Conservation (phyloP, 35 echinoderm and acorn worm species). For the Ophioderma brevispina region DNA sequence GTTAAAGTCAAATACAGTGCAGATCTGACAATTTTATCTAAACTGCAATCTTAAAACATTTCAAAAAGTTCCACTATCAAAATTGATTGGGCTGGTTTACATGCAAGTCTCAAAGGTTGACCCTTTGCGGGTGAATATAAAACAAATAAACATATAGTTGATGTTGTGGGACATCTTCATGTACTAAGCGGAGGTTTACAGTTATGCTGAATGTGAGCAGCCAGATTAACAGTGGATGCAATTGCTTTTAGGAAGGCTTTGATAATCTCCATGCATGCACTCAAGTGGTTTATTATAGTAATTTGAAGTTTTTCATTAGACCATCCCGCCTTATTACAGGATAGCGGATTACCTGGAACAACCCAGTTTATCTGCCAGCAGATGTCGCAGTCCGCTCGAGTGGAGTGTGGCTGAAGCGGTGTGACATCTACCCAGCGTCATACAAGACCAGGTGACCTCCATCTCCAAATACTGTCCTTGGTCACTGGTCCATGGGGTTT, state of each 20-base stretch:
- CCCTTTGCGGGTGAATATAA: no score
- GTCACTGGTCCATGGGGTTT: slow-evolving; percentile 44
- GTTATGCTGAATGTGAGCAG: no score
- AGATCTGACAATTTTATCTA: no score
- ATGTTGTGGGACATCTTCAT: no score
- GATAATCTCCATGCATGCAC: background rate
- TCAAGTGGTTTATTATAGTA: slow-evolving; percentile 26
- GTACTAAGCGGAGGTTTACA: no score
- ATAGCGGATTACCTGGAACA: slow-evolving; percentile 18
- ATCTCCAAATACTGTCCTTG: slow-evolving; percentile 45
- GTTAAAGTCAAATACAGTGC: no score
- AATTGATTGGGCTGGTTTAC: no score
- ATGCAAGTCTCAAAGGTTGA: no score
- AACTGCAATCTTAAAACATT: no score
- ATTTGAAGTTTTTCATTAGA: slow-evolving; percentile 17
- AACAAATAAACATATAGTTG: no score
- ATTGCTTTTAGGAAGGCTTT: background rate
- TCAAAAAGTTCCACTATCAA: no score
- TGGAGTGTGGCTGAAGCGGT: slow-evolving; percentile 1
- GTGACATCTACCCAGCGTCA: slow-evolving; percentile 34
- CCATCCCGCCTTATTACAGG: slow-evolving; percentile 16
- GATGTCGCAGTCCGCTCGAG: slow-evolving; percentile 33
- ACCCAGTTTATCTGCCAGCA: slow-evolving; percentile 29
- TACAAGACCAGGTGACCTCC: slow-evolving; percentile 36
- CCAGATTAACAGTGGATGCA: no score